Evolutionary conservation across 2,797 vertebrate species (phyloP).

Genomic region (Ctenopoma kingsleyae): DNA sequence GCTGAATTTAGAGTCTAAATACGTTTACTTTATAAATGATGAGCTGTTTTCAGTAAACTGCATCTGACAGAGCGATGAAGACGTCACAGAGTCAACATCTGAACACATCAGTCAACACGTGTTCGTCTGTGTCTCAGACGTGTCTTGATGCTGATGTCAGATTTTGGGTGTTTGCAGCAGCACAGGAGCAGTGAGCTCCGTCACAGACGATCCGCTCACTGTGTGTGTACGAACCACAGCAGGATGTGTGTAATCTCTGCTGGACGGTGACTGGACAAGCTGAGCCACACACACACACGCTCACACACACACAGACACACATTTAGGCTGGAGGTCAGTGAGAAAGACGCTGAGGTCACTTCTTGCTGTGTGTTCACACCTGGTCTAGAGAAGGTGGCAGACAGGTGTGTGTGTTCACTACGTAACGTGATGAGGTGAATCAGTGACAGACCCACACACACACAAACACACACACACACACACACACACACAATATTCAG

Average conservation of each 20-base stretch:
- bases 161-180: too few relatives aligned
- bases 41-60: too few relatives aligned
- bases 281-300: too few relatives aligned
- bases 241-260: slow-evolving; percentile 13
- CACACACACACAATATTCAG: too few relatives aligned
- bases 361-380: slow-evolving; percentile 6
- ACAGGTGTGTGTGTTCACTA: slow-evolving; percentile 31
- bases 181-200: too few relatives aligned
- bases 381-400: slow-evolving; percentile 14
- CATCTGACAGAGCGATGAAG: not conserved
- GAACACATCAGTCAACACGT: too few relatives aligned
- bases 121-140: too few relatives aligned
- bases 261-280: slow-evolving; percentile 14
- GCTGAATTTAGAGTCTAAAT: too few relatives aligned
- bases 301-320: too few relatives aligned
- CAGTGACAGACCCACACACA: not conserved
- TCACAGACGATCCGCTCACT: not conserved
- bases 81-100: too few relatives aligned
- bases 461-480: not conserved
- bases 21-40: too few relatives aligned
- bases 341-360: not conserved
- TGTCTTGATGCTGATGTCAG: too few relatives aligned
- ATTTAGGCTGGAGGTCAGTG: not conserved
- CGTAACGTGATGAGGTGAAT: slow-evolving; percentile 28
- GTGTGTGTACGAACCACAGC: not conserved